Conservation (phyloP, 2,888 invertebrate genomes). For the Drosophila fulvimacula region DNA sequence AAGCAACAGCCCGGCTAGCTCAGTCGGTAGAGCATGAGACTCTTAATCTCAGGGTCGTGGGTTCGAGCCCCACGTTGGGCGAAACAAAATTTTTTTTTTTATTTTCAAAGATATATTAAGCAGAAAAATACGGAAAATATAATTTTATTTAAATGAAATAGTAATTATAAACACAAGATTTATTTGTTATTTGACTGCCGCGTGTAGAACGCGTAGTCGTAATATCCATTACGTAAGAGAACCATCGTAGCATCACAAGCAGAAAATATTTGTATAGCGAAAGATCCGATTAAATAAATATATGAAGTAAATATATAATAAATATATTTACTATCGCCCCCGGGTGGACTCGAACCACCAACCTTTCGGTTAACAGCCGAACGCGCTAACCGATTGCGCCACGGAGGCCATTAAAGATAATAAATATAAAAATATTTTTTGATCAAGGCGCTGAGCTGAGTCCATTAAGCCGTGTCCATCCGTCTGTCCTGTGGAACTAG, state of each 20-base stretch:
- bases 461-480: no score
- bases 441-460: no score
- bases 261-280: no score
- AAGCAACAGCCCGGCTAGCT: slow-evolving; percentile 69
- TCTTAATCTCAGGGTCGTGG: slow-evolving; percentile 80
- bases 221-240: no score
- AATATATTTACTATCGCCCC: slow-evolving; percentile 88
- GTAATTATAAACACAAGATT: neutral
- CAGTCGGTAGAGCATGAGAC: slow-evolving; percentile 80
- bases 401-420: no score
- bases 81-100: slow-evolving; percentile 31
- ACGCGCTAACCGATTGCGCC: slow-evolving; percentile 99
- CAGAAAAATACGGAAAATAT: neutral
- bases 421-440: no score
- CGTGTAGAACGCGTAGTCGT: no score
- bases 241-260: no score
- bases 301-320: no score
- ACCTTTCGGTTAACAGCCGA: slow-evolving; percentile 99
- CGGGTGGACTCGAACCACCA: slow-evolving; percentile 99
- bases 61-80: slow-evolving; percentile 81
- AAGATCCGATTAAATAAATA: no score
- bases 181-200: no score
- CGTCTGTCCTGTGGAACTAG: no score
- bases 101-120: neutral
- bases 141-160: neutral